Evolutionary conservation across 1,140 invertebrate species (phyloP).

Genomic region (Drosophila chauvacae): DNA sequence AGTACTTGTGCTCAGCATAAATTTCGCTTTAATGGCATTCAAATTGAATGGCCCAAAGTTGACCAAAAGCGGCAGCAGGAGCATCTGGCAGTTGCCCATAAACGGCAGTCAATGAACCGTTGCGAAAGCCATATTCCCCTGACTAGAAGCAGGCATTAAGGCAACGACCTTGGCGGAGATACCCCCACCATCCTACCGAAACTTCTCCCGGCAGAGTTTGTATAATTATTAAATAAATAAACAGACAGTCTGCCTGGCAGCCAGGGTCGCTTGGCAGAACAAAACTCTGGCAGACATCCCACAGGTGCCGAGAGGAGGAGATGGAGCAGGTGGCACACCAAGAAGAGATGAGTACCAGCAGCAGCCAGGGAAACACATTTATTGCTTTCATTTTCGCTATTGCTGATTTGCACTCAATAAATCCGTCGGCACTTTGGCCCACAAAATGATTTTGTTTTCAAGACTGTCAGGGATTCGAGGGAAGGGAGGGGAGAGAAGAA

Average conservation of each 20-base stretch:
- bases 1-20: constrained; percentile 67
- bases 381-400: constrained; percentile 44
- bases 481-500: not conserved
- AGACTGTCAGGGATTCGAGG: constrained; percentile 12
- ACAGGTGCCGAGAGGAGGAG: constrained; percentile 4
- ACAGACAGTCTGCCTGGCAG: constrained; percentile 35
- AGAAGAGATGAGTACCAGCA: constrained; percentile 20
- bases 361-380: constrained; percentile 32
- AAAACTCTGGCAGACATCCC: constrained; percentile 33
- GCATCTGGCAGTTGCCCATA: constrained; percentile 49
- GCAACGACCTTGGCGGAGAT: constrained; percentile 60
- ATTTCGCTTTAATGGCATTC: constrained; percentile 66
- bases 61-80: constrained; percentile 4
- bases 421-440: constrained; percentile 64
- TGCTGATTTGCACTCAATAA: constrained; percentile 77
- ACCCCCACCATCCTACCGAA: not conserved
- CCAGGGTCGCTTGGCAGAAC: constrained; percentile 10
- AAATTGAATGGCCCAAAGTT: constrained; percentile 56
- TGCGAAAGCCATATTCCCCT: constrained; percentile 31
- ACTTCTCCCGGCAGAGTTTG: constrained; percentile 41
- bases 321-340: constrained; percentile 10
- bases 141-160: constrained; percentile 48
- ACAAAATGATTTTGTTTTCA: constrained; percentile 56
- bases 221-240: constrained; percentile 82
- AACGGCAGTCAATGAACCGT: constrained; percentile 58